Evolutionary conservation across 1,140 invertebrate genomes (phyloP), one percentile per base, ranked within the genome.

Genomic region (Heliconius eleuchia): DNA sequence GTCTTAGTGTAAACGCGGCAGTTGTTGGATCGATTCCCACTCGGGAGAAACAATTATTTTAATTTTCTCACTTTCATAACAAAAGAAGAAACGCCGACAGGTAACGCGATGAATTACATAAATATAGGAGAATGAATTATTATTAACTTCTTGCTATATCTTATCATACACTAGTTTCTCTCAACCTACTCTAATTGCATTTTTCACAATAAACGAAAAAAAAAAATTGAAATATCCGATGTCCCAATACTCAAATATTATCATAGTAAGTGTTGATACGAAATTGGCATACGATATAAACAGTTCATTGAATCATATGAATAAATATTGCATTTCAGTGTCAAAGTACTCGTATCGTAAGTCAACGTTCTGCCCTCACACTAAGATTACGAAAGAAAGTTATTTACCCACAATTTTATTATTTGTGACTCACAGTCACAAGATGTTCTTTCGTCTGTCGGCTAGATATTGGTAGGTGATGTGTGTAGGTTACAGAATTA

Each of bases 321-420:
- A 77, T 81, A 82, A 78, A 78, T 78, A 82, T 75, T 74, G 73
- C 73, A 72, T 79, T 76, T 79, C 78, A 57, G 79, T 80, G 81
- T 82, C 81, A 82, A 84, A 76, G 81, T 73, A 80, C 81, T 19
- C 66, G 76, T 82, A 82, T 84, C 79, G 70, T 39, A 77, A 73
- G 77, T 78, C 78, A 79, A 55, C 60, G 78, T 46, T 79, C 77
- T 23, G 16, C 30, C 30, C 60, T 79, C 37, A 50, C 46, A 76
- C 42, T 76, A 42, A 75, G 78, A 79, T 79, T 79, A 72, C 78
- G 78, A 79, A 74, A 79, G 42, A 75, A 71, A 74, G 70, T 55
- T 73, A 66, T 73, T 37, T 73, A 74, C 60, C 30, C 27, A 74
- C 77, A 75, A 66, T 79, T 79, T 76, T 76, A 52, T 78, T 79